Evolutionary conservation across 2,113 vertebrate genomes (phyloP).

Genomic region (Lipophrys pholis): DNA sequence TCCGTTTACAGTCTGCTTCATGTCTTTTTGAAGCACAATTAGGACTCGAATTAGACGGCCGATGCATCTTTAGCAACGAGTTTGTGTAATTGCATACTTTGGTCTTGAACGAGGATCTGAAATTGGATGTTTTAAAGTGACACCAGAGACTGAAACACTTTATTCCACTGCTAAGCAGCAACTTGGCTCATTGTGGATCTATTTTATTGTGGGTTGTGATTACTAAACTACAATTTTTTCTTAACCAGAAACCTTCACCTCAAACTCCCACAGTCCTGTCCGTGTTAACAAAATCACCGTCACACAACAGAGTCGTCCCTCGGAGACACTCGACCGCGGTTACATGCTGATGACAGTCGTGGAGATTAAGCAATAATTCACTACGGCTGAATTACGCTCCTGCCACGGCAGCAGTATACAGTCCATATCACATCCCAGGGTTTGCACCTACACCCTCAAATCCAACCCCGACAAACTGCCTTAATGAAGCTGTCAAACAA

Average conservation of each 20-base stretch:
- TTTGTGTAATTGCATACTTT: too few relatives aligned
- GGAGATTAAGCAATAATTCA: slow-evolving; percentile 1
- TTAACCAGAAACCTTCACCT: neutral
- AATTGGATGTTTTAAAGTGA: too few relatives aligned
- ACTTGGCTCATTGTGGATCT: neutral
- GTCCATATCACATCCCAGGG: too few relatives aligned
- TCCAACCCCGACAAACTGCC: slow-evolving; percentile 4
- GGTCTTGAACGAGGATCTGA: too few relatives aligned
- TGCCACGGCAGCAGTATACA: too few relatives aligned
- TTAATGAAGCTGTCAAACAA: slow-evolving; percentile 60
- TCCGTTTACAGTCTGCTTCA: too few relatives aligned
- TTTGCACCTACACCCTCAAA: neutral
- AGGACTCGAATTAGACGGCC: too few relatives aligned
- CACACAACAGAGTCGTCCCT: slow-evolving; percentile 6
- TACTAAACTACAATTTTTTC: neutral
- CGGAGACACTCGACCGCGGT: neutral
- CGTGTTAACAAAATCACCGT: neutral
- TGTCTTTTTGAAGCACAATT: too few relatives aligned
- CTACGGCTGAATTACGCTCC: neutral
- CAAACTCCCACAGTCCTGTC: slow-evolving; percentile 20
- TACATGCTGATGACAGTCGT: neutral
- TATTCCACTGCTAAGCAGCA: neutral
- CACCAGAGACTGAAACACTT: neutral
- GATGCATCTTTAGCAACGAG: too few relatives aligned
- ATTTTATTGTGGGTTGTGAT: neutral